Percentiles rank a stretch among this genome's conserved stretches.
Conservation (phyloP, 1,140 invertebrate species). For the Drosophila mauritiana region DNA sequence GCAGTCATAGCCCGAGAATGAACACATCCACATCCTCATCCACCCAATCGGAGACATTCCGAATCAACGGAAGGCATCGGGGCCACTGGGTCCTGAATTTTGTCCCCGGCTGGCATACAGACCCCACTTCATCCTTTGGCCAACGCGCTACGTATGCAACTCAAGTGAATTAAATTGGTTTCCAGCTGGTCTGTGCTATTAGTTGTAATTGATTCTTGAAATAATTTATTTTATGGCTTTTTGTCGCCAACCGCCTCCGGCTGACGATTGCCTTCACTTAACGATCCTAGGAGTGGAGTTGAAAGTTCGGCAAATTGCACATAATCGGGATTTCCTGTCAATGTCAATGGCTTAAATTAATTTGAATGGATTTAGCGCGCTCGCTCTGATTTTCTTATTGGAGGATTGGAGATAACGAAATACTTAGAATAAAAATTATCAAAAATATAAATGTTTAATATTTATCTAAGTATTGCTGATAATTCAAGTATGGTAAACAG, state of each 20-base stretch:
- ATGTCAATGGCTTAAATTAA: slow-evolving; percentile 61
- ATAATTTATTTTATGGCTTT: slow-evolving; percentile 74
- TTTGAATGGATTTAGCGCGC: slow-evolving; percentile 38
- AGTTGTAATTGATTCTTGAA: slow-evolving; percentile 74
- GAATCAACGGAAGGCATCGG: slow-evolving; percentile 12
- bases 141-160: slow-evolving; percentile 21
- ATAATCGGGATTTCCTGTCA: slow-evolving; percentile 29
- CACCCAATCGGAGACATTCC: slow-evolving; percentile 1
- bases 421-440: too few relatives aligned
- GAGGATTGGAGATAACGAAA: slow-evolving; percentile 5
- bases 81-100: slow-evolving; percentile 3
- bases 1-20: background rate
- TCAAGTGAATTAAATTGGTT: slow-evolving; percentile 71
- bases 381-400: background rate
- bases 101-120: background rate
- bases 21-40: background rate
- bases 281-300: background rate
- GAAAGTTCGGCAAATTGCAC: slow-evolving; percentile 55
- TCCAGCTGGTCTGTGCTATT: slow-evolving; percentile 71
- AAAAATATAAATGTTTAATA: too few relatives aligned
- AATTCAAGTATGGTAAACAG: too few relatives aligned
- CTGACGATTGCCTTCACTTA: slow-evolving; percentile 2
- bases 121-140: background rate
- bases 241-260: slow-evolving; percentile 51
- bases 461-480: too few relatives aligned